phyloP scores from a whole-genome alignment of 2,888 invertebrate species.

The Amitus sp. region DNA sequence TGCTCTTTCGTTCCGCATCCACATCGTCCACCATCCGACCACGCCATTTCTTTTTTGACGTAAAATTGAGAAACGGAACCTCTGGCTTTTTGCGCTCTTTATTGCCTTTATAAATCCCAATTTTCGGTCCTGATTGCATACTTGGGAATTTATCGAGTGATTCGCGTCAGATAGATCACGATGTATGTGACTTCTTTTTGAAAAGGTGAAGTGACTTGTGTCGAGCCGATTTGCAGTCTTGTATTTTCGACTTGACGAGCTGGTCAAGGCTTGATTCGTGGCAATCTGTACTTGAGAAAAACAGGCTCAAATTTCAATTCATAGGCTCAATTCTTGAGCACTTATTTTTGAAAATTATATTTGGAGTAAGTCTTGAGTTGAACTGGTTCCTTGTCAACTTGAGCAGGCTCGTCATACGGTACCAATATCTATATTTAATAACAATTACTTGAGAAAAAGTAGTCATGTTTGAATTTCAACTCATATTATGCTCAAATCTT shows the following conservation, averaged over 20 bases:
- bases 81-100: background rate
- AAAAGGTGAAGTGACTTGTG: slow-evolving; percentile 48
- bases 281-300: slow-evolving; percentile 21
- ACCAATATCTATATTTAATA: no score
- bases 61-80: background rate
- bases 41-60: background rate
- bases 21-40: slow-evolving; percentile 4
- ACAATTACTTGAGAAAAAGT: no score
- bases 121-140: background rate
- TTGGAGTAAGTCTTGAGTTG: no score
- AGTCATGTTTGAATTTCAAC: no score
- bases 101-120: background rate
- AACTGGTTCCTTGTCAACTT: no score
- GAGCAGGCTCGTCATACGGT: no score
- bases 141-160: background rate
- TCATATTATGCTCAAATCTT: no score
- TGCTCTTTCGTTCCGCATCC: slow-evolving; percentile 31
- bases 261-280: no score
- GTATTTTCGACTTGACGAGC: no score
- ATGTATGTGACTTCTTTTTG: slow-evolving; percentile 1
- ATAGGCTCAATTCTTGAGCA: no score
- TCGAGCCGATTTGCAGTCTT: slow-evolving; percentile 56
- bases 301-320: no score
- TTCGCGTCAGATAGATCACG: background rate
- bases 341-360: no score